Evolutionary conservation across 1,140 invertebrate genomes (phyloP).

Genomic region (Lepidotrigona ventralis): DNA sequence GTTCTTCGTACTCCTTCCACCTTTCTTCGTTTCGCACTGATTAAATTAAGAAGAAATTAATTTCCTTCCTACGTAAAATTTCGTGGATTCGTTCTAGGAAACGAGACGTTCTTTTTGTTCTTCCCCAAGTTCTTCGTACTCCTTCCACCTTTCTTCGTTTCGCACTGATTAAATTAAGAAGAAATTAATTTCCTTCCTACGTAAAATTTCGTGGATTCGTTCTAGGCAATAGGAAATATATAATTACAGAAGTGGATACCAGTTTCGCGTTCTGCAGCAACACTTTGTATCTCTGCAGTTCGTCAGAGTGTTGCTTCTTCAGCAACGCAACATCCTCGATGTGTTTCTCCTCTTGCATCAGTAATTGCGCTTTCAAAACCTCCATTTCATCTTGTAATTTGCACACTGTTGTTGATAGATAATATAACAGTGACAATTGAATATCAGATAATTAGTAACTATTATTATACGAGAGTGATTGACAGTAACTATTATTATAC

Average conservation of each 20-base stretch:
- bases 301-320: slow-evolving; percentile 38
- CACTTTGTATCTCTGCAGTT: slow-evolving; percentile 36
- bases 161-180: background rate
- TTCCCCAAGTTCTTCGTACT: background rate
- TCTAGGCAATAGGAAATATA: background rate
- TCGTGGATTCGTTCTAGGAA: background rate
- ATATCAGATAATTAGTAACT: background rate
- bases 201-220: background rate
- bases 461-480: no score
- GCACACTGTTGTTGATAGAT: slow-evolving; percentile 32
- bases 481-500: background rate
- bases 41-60: background rate
- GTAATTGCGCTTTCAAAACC: slow-evolving; percentile 31
- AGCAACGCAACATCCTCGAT: slow-evolving; percentile 38
- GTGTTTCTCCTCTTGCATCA: slow-evolving; percentile 37
- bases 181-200: background rate
- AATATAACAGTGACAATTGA: background rate
- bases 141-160: background rate
- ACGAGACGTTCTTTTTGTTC: background rate
- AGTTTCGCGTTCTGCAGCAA: background rate
- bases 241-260: background rate
- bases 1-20: background rate
- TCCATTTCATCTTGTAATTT: slow-evolving; percentile 54
- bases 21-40: background rate
- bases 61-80: background rate